These are phyloP conservation scores for Mobula hypostoma DNA, from an alignment of 2,113 vertebrate genomes.

Conservation along the genomic window DNA sequence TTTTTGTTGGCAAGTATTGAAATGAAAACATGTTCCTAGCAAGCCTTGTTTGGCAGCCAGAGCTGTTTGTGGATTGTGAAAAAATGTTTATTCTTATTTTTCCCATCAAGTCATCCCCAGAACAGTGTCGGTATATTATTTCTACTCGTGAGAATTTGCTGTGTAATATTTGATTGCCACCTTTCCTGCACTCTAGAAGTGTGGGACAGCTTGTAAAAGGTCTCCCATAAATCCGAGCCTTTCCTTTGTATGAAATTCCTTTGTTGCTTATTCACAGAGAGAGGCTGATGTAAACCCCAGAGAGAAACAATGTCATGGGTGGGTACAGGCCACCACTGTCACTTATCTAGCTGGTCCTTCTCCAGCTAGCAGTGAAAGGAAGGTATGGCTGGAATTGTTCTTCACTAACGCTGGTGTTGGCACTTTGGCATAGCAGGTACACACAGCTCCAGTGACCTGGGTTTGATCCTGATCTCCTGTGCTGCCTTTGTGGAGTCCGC, in stretches of 20 bases:
- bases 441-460: no score
- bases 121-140: neutral
- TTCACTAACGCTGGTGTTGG: no score
- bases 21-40: slow-evolving; percentile 17
- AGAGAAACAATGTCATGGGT: neutral
- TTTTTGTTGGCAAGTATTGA: slow-evolving; percentile 18
- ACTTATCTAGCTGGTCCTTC: neutral
- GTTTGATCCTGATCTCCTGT: no score
- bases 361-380: neutral
- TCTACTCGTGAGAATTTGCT: neutral
- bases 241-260: neutral
- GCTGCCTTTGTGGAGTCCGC: no score
- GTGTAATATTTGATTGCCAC: neutral
- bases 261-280: neutral
- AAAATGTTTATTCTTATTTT: neutral
- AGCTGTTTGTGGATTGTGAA: neutral
- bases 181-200: neutral
- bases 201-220: neutral
- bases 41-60: neutral
- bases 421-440: no score
- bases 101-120: neutral
- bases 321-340: neutral
- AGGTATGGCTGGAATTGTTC: neutral
- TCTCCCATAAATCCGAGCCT: neutral
- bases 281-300: neutral